Base-by-base conservation (phyloP, 2,113 vertebrate genomes). In the Takifugu flavidus region DNA sequence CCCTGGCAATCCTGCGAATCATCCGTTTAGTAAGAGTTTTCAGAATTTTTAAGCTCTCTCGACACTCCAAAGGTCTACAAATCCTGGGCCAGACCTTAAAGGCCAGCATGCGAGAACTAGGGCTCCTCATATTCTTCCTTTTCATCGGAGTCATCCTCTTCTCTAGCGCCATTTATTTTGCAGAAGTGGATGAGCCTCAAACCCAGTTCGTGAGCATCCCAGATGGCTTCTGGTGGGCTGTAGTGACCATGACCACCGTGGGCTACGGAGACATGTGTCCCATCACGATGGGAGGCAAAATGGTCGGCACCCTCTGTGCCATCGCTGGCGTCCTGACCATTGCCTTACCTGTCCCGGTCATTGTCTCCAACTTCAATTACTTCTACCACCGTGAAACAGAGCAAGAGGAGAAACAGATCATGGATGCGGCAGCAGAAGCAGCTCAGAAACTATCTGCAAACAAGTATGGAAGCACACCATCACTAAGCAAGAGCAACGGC, bases 291-390 rank as follows among this genome's bases (percentile, higher is more conserved):
- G 96, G 95, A 2, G 97, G 97, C 0, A 98, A 98, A 89, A 94
- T 99, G 42, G 96, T 99, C 59, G 97, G 97, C 25, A 95, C 95
- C 1, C 90, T 99, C 53, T 99, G 96, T 3, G 97, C 96, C 86
- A 98, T 99, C 5, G 93, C 96, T 0, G 97, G 97, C 3, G 97
- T 99, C 42, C 65, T 99, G 78, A 99, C 97, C 87, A 96, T 99
- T 10, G 96, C 97, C 0, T 90, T 98, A 10, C 97, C 97, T 0
- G 96, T 98, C 15, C 96, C 97, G 0, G 96, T 99, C 81, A 99
- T 99, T 3, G 97, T 98, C 78, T 99, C 97, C 8, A 99, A 99
- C 71, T 99, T 99, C 84, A 99, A 98, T 82, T 98, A 99, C 53
- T 99, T 98, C 88, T 99, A 99, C 88, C 96, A 98, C 85, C 86